phyloP scores from a whole-genome alignment of 2,888 invertebrate species.

The Parnassius glacialis region DNA sequence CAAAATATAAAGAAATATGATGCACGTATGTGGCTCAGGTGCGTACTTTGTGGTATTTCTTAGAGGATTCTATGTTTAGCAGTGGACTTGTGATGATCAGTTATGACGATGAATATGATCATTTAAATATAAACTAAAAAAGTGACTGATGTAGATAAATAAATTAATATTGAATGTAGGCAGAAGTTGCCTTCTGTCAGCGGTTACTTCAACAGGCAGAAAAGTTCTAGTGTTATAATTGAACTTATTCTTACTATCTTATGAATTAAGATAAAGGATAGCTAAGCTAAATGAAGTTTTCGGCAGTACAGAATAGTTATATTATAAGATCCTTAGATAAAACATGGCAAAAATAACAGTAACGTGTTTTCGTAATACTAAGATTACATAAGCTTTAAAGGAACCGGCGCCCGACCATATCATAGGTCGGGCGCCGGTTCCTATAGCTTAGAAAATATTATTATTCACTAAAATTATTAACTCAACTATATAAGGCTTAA shows the following conservation, averaged over 20 bases:
- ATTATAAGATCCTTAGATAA: constrained; percentile 14
- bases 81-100: background rate
- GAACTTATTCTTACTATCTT: constrained; percentile 13
- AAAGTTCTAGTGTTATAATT: constrained; percentile 15
- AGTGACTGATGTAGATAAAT: no score
- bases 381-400: no score
- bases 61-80: background rate
- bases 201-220: background rate
- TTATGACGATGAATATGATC: background rate
- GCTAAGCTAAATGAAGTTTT: background rate
- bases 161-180: background rate
- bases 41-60: no score
- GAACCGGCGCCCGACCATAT: no score
- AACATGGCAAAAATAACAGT: constrained; percentile 6
- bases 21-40: no score
- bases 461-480: no score
- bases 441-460: no score
- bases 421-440: no score
- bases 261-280: constrained; percentile 10
- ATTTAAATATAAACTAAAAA: no score
- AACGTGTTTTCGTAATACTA: background rate
- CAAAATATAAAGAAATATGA: no score
- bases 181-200: constrained; percentile 6
- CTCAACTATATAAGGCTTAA: no score
- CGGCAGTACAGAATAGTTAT: constrained; percentile 5